Conservation (phyloP, 2,113 vertebrate species). For the Rhineura floridana region DNA sequence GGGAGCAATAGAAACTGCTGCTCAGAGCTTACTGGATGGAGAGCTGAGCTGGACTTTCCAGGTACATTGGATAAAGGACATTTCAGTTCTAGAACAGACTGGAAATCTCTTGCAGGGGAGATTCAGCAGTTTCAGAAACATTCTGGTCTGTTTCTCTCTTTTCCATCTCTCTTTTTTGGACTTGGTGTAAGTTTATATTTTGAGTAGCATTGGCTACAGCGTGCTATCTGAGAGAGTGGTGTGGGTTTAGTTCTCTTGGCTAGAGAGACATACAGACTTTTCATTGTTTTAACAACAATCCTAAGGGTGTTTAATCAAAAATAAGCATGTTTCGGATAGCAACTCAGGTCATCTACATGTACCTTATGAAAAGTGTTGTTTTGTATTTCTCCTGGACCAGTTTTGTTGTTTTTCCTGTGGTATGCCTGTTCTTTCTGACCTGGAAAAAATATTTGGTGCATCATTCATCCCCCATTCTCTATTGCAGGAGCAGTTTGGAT, state of each 20-base stretch:
- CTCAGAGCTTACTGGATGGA: background rate
- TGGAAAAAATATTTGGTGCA: background rate
- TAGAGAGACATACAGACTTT: background rate
- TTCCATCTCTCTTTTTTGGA: conserved; percentile 2
- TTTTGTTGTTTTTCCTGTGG: too few relatives aligned
- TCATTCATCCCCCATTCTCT: background rate
- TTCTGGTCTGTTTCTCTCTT: conserved; percentile 18
- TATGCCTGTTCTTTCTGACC: background rate
- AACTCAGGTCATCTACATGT: too few relatives aligned
- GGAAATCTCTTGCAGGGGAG: background rate
- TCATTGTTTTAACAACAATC: background rate
- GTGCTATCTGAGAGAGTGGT: background rate
- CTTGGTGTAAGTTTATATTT: conserved; percentile 7
- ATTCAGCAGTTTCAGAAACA: background rate
- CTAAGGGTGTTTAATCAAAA: background rate
- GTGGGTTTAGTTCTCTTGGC: background rate
- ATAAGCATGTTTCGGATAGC: background rate
- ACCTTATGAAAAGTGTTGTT: background rate
- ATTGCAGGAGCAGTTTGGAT: background rate
- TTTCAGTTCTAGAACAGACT: background rate
- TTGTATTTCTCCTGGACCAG: background rate
- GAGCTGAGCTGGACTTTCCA: conserved; percentile 12
- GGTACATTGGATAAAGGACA: background rate
- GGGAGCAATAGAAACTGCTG: background rate
- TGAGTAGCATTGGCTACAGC: background rate